These are phyloP conservation scores for Gallinago solitaria DNA, from an alignment of 2,797 vertebrate species.

Conservation along the genomic window DNA sequence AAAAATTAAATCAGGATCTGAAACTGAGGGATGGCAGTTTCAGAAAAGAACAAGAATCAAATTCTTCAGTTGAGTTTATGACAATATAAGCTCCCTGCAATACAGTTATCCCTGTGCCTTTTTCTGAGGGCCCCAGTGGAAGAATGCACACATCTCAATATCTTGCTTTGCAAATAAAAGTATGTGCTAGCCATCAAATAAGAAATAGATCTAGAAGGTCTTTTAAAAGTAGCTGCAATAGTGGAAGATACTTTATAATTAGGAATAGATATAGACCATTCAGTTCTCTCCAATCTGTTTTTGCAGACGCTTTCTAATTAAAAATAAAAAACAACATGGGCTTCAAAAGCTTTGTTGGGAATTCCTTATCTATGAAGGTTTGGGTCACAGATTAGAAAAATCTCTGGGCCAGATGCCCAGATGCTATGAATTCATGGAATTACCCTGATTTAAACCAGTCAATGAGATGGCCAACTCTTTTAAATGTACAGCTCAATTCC, in stretches of 20 bases:
- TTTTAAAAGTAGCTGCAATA: neutral
- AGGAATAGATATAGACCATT: neutral
- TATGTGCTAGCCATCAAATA: neutral
- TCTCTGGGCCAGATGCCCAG: neutral
- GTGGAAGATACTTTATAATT: neutral
- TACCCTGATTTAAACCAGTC: neutral
- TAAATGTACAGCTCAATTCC: neutral
- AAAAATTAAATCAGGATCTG: neutral
- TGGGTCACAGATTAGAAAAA: neutral
- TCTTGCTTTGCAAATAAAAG: neutral
- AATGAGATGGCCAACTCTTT: neutral
- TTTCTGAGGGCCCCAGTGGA: neutral
- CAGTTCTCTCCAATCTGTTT: neutral
- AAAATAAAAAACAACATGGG: neutral
- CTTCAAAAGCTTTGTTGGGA: neutral
- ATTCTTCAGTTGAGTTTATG: neutral
- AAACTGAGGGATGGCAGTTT: neutral
- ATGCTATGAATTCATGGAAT: neutral
- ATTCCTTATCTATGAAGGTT: neutral
- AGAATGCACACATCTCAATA: neutral
- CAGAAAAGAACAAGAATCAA: neutral
- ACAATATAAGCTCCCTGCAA: neutral
- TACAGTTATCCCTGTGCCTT: neutral
- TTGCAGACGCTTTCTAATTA: neutral
- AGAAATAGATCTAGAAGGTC: neutral